Percentiles rank a stretch among this genome's conserved stretches.
Conservation (phyloP, 2,797 vertebrate species). For the Sphaeramia orbicularis region DNA sequence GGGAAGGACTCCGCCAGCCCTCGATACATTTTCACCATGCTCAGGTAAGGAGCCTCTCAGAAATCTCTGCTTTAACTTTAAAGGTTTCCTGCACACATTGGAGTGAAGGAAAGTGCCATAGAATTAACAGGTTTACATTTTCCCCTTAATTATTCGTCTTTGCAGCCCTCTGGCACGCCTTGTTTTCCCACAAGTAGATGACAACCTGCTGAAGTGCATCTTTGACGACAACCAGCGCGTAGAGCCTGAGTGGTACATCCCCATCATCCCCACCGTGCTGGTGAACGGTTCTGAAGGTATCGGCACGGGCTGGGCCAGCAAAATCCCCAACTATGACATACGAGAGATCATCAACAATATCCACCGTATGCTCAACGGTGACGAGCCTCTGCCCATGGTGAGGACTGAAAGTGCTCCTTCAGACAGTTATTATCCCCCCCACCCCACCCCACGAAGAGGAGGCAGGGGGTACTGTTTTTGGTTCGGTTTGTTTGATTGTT, state of each 20-base stretch:
- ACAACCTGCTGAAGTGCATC: slow-evolving; percentile 92
- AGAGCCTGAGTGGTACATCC: slow-evolving; percentile 98
- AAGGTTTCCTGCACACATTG: background rate
- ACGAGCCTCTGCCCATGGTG: slow-evolving; percentile 94
- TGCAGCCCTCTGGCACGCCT: slow-evolving; percentile 90
- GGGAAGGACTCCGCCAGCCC: slow-evolving; percentile 98
- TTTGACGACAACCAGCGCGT: slow-evolving; percentile 96
- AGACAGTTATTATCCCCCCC: too few species aligned
- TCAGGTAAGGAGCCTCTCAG: slow-evolving; percentile 87
- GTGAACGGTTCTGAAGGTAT: slow-evolving; percentile 96
- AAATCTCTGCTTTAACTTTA: background rate
- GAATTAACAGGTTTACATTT: background rate
- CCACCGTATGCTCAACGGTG: slow-evolving; percentile 90
- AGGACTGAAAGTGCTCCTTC: slow-evolving; percentile 36
- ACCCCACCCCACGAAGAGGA: too few species aligned
- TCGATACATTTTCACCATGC: slow-evolving; percentile 99
- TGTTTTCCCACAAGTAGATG: slow-evolving; percentile 91
- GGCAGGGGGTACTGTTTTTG: too few species aligned
- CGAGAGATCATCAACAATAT: slow-evolving; percentile 94
- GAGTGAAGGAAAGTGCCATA: too few species aligned
- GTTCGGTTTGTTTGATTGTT: too few species aligned
- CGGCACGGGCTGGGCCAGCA: slow-evolving; percentile 97
- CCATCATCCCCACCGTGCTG: slow-evolving; percentile 95
- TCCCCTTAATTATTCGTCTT: background rate
- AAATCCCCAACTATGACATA: slow-evolving; percentile 92